Base-by-base conservation (phyloP, 2,888 invertebrate genomes). In the Apamea sordens region DNA sequence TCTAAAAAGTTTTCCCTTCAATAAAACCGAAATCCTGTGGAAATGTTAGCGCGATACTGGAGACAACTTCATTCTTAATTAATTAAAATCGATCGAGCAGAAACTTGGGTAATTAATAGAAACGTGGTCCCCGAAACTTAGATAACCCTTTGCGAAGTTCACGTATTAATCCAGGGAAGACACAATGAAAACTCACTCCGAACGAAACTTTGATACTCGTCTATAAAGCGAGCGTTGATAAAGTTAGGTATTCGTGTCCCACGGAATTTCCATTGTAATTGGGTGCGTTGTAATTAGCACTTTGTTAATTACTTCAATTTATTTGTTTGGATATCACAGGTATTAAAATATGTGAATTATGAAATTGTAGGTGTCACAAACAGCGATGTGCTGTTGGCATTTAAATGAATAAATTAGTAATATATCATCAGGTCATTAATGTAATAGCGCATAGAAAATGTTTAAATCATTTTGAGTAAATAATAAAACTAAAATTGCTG, bases 71-170 rank as follows among this genome's bases (percentile, higher is more conserved):
- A 92, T 90, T 93, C 92, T 91, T 94, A 95, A 95, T 95, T 95
- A 95, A 95, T 95, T 95, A 93, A 94, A 93, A 95, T 95, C 93
- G 95, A 94, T 92, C 93, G 90, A 83, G 87, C 87, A 82, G 87
- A 87, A 96, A 96, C 93, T 96, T 94, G 89, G 90, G 93, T 95
- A 96, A 96, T 96, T 95, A 96, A 95, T 96, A 95, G 95, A 93
- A 95, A 94, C 94, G 94, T 92, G 94, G 94, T 94, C 92, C 93
- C 93, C 92, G 76, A 94, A 95, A 95, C 95, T 95, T 94, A 94
- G 95, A 94, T 94, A 95, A 95, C 94, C 95, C 95, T 95, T 95
- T 94, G 91, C 86, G 89, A 95, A 95, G 93, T 95, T 95, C 94
- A 94, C 93, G 94, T 94, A 96, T 95, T 96, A 95, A 95, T 95